These are phyloP conservation scores for Coregonus clupeaformis DNA, from an alignment of 2,113 vertebrate species.

Conservation along the genomic window DNA sequence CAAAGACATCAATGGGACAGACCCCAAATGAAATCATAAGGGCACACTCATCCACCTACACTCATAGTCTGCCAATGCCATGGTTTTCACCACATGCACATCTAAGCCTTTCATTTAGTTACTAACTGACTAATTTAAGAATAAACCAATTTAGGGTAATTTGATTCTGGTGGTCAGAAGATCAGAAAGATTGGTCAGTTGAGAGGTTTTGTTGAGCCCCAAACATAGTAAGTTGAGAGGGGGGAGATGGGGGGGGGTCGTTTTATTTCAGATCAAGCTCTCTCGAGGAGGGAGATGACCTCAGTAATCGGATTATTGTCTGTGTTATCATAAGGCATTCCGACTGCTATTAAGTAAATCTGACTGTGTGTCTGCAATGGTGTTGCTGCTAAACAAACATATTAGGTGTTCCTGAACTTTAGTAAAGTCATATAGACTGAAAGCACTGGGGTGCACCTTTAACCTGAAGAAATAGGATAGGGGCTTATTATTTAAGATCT, in stretches of 20 bases:
- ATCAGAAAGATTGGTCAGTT: conserved; percentile 22
- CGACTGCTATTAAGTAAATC: conserved; percentile 31
- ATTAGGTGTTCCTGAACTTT: conserved; percentile 16
- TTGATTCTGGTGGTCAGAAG: conserved; percentile 24
- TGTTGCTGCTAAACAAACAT: background rate
- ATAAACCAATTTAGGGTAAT: conserved; percentile 51
- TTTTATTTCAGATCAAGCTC: conserved; percentile 1
- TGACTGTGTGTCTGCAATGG: conserved; percentile 7
- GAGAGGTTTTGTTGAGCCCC: conserved; percentile 27
- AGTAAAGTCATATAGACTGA: background rate
- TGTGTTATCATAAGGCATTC: conserved; percentile 25
- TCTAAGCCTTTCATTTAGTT: background rate
- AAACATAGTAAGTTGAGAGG: background rate
- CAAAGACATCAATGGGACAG: conserved; percentile 28
- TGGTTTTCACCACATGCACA: background rate
- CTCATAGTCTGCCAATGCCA: conserved; percentile 2
- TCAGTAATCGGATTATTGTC: conserved; percentile 35
- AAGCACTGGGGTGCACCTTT: background rate
- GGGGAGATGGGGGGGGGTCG: background rate
- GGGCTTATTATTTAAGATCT: background rate
- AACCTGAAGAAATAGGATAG: background rate
- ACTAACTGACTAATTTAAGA: conserved; percentile 37
- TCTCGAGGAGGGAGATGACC: conserved; percentile 8
- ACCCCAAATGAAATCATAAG: conserved; percentile 6
- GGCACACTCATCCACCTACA: background rate